Conservation (phyloP, 1,140 invertebrate species). For the Conopomorpha cramerella region DNA sequence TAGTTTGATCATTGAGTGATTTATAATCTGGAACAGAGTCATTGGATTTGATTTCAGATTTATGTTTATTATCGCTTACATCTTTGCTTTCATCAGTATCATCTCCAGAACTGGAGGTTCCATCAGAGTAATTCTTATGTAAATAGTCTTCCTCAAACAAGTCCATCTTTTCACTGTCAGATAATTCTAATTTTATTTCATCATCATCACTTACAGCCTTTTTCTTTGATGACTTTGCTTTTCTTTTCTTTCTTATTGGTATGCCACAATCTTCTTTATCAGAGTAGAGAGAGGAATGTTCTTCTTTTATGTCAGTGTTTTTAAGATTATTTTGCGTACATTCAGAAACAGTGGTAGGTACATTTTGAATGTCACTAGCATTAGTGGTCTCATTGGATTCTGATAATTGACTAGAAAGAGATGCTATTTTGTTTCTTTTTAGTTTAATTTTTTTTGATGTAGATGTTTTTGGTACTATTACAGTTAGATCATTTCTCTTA, state of each 20-base stretch:
- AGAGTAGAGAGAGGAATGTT: no score
- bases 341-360: background rate
- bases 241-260: slow-evolving; percentile 7
- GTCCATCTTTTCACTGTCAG: slow-evolving; percentile 16
- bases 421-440: slow-evolving; percentile 9
- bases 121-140: slow-evolving; percentile 1
- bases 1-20: background rate
- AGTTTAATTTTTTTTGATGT: slow-evolving; percentile 11
- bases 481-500: background rate
- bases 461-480: background rate
- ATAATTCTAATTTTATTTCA: slow-evolving; percentile 13
- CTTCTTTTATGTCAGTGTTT: no score
- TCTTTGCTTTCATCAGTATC: background rate
- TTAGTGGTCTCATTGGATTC: background rate
- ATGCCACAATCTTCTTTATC: no score
- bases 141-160: slow-evolving; percentile 12
- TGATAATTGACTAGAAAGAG: slow-evolving; percentile 4
- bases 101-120: background rate
- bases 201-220: slow-evolving; percentile 8
- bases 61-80: no score
- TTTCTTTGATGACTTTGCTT: background rate
- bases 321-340: slow-evolving; percentile 4
- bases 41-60: no score
- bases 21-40: no score
- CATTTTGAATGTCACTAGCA: background rate